A percentile compares a stretch with the other conserved stretches of the same genome.
Conservation (phyloP, 2,113 vertebrate species). For the Sus scrofa region DNA sequence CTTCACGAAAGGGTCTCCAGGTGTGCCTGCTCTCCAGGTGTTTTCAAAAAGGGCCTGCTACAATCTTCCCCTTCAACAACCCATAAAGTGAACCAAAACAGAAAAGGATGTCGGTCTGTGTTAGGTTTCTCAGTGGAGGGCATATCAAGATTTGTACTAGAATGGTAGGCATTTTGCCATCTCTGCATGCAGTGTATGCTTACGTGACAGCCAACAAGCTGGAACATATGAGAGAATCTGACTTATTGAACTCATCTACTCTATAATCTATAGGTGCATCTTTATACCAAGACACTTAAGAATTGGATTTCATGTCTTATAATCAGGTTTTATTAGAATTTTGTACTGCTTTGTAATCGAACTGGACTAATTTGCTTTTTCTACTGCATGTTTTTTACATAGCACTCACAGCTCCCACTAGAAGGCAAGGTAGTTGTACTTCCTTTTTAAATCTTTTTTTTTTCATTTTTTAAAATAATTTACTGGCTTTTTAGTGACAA, state of each 20-base stretch:
- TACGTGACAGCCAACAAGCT: conserved; percentile 75
- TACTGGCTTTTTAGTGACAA: background rate
- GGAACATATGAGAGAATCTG: conserved; percentile 66
- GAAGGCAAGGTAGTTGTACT: background rate
- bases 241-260: conserved; percentile 52
- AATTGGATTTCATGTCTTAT: conserved; percentile 55
- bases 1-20: conserved; percentile 58
- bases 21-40: conserved; percentile 59
- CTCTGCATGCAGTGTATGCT: conserved; percentile 52
- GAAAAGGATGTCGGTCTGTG: background rate
- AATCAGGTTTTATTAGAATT: conserved; percentile 60
- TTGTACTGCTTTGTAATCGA: conserved; percentile 54
- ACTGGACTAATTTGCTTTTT: conserved; percentile 50
- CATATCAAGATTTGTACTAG: background rate
- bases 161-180: conserved; percentile 68
- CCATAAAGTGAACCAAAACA: background rate
- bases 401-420: background rate
- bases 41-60: background rate
- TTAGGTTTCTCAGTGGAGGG: conserved; percentile 30
- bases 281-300: conserved; percentile 46
- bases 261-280: conserved; percentile 42
- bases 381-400: background rate
- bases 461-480: background rate
- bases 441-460: conserved; percentile 12
- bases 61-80: background rate